Conservation (phyloP, 2,888 invertebrate genomes). For the Caenorhabditis sp. region DNA sequence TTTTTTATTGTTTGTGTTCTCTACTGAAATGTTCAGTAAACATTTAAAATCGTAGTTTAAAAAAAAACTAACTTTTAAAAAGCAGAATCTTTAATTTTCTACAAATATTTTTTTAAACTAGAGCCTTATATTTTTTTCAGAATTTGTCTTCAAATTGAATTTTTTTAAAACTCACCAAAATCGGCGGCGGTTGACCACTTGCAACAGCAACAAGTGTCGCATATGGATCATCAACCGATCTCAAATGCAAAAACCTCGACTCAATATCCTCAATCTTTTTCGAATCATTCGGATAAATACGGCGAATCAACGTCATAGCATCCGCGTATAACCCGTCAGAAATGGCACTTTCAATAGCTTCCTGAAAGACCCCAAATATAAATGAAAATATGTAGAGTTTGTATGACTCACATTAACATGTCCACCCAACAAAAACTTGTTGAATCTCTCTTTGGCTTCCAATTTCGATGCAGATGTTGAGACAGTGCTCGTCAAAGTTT, state of each 20-base stretch:
- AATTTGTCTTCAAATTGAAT: not conserved
- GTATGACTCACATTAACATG: constrained; percentile 40
- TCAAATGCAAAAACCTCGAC: constrained; percentile 46
- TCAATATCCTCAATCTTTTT: constrained; percentile 57
- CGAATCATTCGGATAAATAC: constrained; percentile 32
- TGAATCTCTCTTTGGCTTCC: constrained; percentile 34
- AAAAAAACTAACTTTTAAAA: too few relatives aligned
- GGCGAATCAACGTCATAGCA: constrained; percentile 53
- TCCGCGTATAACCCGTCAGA: constrained; percentile 60
- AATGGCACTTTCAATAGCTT: constrained; percentile 63
- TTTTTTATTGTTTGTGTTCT: too few relatives aligned
- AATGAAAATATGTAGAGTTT: too few relatives aligned
- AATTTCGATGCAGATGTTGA: constrained; percentile 3
- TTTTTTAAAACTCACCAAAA: constrained; percentile 41
- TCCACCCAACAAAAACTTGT: constrained; percentile 39
- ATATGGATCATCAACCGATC: constrained; percentile 58
- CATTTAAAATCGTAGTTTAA: too few relatives aligned
- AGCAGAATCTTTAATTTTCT: too few relatives aligned
- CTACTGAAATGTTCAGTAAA: too few relatives aligned
- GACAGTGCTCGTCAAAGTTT: not conserved
- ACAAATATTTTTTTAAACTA: too few relatives aligned
- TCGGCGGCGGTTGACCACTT: constrained; percentile 48
- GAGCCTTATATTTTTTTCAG: too few relatives aligned
- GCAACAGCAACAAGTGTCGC: constrained; percentile 61
- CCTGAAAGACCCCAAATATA: constrained; percentile 41